Evolutionary conservation across 2,113 vertebrate genomes (phyloP), one percentile per base, ranked within the genome.

Genomic region (Prietella phreatophila): DNA sequence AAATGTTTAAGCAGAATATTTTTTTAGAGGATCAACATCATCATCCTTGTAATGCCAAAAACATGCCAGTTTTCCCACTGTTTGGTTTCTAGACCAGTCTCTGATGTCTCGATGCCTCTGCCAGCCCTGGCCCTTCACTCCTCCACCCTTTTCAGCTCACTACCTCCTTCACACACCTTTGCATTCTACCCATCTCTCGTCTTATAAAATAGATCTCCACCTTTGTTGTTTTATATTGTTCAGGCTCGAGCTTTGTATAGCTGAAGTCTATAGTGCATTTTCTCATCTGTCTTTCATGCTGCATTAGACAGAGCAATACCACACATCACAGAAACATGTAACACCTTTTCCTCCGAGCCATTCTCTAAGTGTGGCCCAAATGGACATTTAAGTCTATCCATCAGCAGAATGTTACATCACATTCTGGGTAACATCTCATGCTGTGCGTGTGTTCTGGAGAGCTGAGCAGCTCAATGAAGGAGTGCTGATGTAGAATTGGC

Each of bases 231-330:
- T 82, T 85, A 82, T 85, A 78, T 81, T 65, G 85, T 30, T 82
- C 82, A 63, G 15, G 58, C 79, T 80, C 63, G n/a, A 50, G 75
- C 58, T 88, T 88, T 87, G 88, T 87, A 73, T 82, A 58, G 71
- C 85, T 87, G 83, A 84, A 82, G 87, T 90, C 71, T 65, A 9
- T 86, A 67, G 55, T 84, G 87, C 50, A 79, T 89, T 90, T 86
- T 65, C 80, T 42, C 80, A 86, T 88, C 87, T 85, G 76, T 86
- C 89, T 90, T 90, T 88, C 89, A 88, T 87, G 82, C 84, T 88
- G 87, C 89, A 88, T 90, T 90, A 90, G 85, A 86, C 56, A 71
- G 82, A 85, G 71, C 85, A 82, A 85, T 88, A 78, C 63, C 67
- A 22, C 58, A 84, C 87, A 88, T 63, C 82, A 88, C 84, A 81